Base-by-base conservation (phyloP, 1,140 invertebrate genomes). In the Nasonia giraulti region DNA sequence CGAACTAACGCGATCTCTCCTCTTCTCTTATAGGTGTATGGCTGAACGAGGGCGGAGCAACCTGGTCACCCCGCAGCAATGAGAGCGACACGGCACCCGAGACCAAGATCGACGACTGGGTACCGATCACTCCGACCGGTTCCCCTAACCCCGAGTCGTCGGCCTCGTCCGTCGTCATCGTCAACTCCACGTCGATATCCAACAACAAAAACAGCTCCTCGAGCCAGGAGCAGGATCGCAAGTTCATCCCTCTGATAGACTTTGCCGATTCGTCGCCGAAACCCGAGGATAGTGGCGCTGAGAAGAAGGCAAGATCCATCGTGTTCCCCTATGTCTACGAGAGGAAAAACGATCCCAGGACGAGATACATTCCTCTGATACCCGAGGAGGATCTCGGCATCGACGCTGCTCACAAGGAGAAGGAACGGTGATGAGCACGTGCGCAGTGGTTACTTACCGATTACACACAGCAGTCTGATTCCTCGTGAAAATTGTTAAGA, bases 281-380 rank as follows among this genome's bases (percentile, higher is more conserved):
- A 0, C 83, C 81, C 6, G 89, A 89, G 17, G 44, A 85, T 6
- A 66, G 82, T 0, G 87, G 79, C 6, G 80, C 82, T 0, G 88
- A 90, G 7, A 86, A 80, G 47, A 82, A 89, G 66, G 3, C 80
- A 31, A 88, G 88, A 14, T 82, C 89, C 7, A 89, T 92, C 77
- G 87, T 92, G 8, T 93, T 92, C 74, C 92, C 92, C 0, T 93
- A 92, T 68, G 90, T 89, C 2, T 92, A 93, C 68, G 92, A 92
- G 47, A 89, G 89, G 7, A 91, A 90, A 73, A 92, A 89, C 14
- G 92, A 93, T 85, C 91, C 90, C 5, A 89, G 90, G 62, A 93
- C 92, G 6, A 91, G 91, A 55, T 93, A 93, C 71, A 93, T 93
- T 85, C 92, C 92, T 40, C 69, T 93, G 33, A 89, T 92, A 40